These are phyloP conservation scores for Colletes gigas DNA, from an alignment of 1,140 invertebrate species.

Conservation along the genomic window DNA sequence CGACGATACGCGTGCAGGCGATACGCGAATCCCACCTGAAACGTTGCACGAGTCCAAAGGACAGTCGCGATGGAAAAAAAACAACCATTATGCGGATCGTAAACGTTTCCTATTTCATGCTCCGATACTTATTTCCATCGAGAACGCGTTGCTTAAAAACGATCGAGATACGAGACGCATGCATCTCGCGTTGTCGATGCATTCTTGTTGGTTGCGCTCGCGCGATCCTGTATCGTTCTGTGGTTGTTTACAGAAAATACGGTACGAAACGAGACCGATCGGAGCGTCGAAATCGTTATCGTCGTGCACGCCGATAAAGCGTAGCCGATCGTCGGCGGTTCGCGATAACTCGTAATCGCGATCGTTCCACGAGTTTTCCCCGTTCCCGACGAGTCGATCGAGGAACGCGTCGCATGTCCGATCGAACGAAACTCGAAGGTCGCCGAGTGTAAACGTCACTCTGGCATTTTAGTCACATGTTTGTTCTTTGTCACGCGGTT, in stretches of 20 bases:
- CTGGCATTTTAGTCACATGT: slow-evolving; percentile 47
- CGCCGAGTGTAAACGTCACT: slow-evolving; percentile 43
- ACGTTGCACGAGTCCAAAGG: neutral
- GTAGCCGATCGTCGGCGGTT: neutral
- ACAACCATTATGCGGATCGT: neutral
- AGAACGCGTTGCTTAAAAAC: too few relatives aligned
- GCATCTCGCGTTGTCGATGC: too few relatives aligned
- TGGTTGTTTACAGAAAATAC: too few relatives aligned
- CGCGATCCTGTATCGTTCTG: too few relatives aligned
- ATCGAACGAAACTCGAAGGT: slow-evolving; percentile 52
- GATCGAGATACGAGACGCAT: too few relatives aligned
- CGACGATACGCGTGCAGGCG: neutral
- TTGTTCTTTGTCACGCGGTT: slow-evolving; percentile 46
- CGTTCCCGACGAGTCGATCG: neutral
- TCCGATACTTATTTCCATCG: too few relatives aligned
- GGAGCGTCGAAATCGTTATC: neutral
- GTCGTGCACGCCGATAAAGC: neutral
- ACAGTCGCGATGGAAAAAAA: neutral
- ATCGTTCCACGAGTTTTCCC: neutral
- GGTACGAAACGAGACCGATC: too few relatives aligned
- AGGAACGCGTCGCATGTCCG: neutral
- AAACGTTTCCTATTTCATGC: neutral
- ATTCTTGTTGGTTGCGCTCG: too few relatives aligned
- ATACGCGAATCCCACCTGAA: slow-evolving; percentile 1
- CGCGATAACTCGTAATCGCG: neutral